phyloP scores from a whole-genome alignment of 2,888 invertebrate species.

The Rutpela maculata region DNA sequence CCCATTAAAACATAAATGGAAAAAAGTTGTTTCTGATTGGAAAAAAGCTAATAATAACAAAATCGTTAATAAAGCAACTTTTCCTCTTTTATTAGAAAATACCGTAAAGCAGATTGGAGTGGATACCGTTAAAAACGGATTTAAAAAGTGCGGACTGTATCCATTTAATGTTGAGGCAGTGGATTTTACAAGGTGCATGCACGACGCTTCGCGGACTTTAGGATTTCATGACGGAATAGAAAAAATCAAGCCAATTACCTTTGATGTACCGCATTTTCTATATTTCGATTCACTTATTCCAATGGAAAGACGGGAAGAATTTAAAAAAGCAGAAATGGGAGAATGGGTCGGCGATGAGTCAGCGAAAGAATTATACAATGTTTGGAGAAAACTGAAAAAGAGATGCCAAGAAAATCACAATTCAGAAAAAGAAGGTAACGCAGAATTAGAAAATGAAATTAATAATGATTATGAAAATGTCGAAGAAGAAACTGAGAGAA shows the following conservation, averaged over 20 bases:
- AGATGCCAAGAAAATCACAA: too few relatives aligned
- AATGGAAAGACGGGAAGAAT: conserved; percentile 6
- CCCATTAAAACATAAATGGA: too few relatives aligned
- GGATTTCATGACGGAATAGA: conserved; percentile 28
- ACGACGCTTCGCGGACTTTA: conserved; percentile 36
- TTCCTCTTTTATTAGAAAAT: conserved; percentile 42
- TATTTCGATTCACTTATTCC: conserved; percentile 49
- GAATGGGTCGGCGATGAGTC: conserved; percentile 1
- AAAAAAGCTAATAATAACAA: not conserved
- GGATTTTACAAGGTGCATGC: conserved; percentile 46
- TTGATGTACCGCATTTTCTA: conserved; percentile 52
- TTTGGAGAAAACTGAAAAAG: too few relatives aligned
- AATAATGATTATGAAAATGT: too few relatives aligned
- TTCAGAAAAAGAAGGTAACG: too few relatives aligned
- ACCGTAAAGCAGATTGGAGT: conserved; percentile 24
- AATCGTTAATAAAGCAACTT: conserved; percentile 23
- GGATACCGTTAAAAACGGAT: conserved; percentile 42
- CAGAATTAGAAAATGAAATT: too few relatives aligned
- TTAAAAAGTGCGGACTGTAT: conserved; percentile 51
- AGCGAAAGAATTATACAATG: too few relatives aligned
- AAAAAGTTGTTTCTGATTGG: not conserved
- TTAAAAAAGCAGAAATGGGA: conserved; percentile 21
- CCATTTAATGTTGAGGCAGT: conserved; percentile 44
- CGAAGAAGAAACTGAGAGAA: too few relatives aligned
- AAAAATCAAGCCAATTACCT: conserved; percentile 47